Base-by-base conservation (phyloP, 1,140 invertebrate genomes). In the Macrocentrus cingulum region DNA sequence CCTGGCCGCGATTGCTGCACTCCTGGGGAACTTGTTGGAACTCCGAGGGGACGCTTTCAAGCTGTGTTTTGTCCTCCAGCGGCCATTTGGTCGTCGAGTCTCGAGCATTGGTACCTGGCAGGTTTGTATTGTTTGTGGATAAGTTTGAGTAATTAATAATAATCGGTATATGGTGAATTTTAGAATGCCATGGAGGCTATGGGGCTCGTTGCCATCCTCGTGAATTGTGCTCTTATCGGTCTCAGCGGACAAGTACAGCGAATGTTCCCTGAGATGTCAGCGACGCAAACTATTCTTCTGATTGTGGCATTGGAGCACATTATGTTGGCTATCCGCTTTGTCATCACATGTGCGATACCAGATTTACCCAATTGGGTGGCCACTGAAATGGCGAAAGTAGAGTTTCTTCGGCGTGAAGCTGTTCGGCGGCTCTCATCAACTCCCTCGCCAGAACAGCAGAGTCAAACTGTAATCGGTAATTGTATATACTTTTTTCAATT, bases 21-120 rank as follows among this genome's bases (percentile, higher is more conserved):
- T 98, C 16, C 77, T 96, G 1, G 98, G 98, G 74, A 98, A 99
- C 81, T 80, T 98, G 8, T 85, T 96, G 45, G 95, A 98, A 76
- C 91, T 98, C 41, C 85, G 95, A 6, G 91, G 92, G 16, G 96
- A 98, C 79, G 95, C 95, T 2, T 98, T 98, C 75, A 98, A 99
- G 81, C 78, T 99, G 39, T 97, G 93, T 62, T 91, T 95, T 73
- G 91, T 97, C 1, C 91, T 92, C 69, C 94, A 97, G 76, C 78
- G 97, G 61, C 97, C 97, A 0, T 95, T 97, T 71, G 92, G 91
- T 0, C 86, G 92, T 66, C 81, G 91, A 45, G 94, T 96, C n/a
- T 88, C 89, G 25, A 93, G 90, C 72, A 97, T 99, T 68, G 97
- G 96, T 36, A 95, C 93, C 48, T 99, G 96, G 97, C 94, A 98